A percentile compares a stretch with the other conserved stretches of the same genome.
These are phyloP conservation scores for Trochalopteron elliotii DNA, from an alignment of 2,113 vertebrate species.

Conservation along the genomic window DNA sequence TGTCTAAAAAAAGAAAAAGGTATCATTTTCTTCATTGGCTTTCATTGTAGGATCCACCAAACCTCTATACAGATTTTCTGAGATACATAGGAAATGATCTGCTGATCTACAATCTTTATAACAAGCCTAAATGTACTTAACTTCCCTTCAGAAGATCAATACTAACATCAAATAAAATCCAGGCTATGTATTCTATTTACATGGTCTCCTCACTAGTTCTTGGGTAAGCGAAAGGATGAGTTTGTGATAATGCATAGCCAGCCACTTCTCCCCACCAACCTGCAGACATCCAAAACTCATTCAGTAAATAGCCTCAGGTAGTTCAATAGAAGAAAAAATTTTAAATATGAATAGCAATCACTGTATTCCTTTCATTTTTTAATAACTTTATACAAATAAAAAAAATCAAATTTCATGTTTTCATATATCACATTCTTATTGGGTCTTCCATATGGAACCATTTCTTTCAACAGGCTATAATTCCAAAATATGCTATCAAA, in stretches of 20 bases:
- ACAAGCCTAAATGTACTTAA: neutral
- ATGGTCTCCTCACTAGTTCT: neutral
- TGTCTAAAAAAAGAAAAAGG: neutral
- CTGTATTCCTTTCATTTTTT: neutral
- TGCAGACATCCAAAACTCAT: neutral
- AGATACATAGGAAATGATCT: neutral
- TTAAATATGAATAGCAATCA: neutral
- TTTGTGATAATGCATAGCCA: neutral
- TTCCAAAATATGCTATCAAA: neutral
- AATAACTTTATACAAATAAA: neutral
- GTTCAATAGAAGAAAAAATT: neutral
- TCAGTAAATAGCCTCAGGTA: neutral
- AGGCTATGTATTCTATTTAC: neutral
- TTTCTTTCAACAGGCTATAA: neutral
- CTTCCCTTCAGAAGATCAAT: neutral
- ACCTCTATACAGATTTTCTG: neutral
- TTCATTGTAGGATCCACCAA: neutral
- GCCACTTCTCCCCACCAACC: neutral
- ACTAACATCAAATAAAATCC: neutral
- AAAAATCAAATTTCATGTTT: neutral
- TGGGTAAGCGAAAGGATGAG: rapidly evolving
- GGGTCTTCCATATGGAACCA: neutral
- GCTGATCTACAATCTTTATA: neutral
- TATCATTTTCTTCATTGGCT: neutral
- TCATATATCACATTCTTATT: neutral